Conservation (phyloP, 2,113 vertebrate species). For the Montifringilla adamsi region DNA sequence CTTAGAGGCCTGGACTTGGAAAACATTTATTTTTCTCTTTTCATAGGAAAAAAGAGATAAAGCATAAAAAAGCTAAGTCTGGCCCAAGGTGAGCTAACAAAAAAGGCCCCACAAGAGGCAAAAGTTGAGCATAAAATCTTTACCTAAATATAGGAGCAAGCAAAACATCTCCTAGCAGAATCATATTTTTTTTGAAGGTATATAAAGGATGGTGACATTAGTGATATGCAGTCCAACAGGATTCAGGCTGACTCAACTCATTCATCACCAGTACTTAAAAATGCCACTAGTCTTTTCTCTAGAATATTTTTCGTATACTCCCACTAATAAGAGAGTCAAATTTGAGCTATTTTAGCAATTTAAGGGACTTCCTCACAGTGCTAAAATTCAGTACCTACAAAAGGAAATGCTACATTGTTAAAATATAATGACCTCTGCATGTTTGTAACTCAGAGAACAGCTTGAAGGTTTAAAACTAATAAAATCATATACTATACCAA, state of each 20-base stretch:
- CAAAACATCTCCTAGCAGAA: not conserved
- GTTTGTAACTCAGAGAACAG: not conserved
- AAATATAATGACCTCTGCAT: not conserved
- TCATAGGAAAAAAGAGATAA: not conserved
- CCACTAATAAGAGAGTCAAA: not conserved
- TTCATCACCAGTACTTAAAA: not conserved
- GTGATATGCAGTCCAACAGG: not conserved
- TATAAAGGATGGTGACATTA: not conserved
- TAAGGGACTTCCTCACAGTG: not conserved
- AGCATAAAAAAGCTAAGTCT: not conserved
- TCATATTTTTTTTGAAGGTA: not conserved
- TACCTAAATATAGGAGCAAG: not conserved
- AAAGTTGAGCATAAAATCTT: not conserved
- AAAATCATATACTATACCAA: not conserved
- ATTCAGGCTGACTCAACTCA: not conserved
- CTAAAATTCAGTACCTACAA: not conserved
- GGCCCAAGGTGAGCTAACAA: not conserved
- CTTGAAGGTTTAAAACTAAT: not conserved
- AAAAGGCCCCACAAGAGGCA: not conserved
- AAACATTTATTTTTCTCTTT: not conserved
- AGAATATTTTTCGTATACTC: not conserved
- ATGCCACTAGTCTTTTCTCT: not conserved
- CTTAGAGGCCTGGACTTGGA: not conserved
- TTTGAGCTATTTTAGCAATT: not conserved
- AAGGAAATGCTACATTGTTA: not conserved